Base-by-base conservation (phyloP, 1,140 invertebrate genomes). In the Diabrotica virgifera region DNA sequence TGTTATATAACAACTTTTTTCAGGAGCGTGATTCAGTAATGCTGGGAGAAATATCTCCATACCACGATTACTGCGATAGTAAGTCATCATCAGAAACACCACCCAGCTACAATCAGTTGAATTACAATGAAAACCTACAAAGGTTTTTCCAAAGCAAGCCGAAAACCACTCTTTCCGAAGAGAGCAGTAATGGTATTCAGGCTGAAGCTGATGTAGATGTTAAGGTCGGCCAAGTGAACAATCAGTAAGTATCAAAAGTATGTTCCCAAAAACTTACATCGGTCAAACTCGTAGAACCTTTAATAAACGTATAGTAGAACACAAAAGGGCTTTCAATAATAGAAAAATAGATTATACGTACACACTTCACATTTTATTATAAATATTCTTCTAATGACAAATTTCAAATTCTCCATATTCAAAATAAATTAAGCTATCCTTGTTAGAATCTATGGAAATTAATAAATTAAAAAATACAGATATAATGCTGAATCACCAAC, bases 71-170 rank as follows among this genome's bases (percentile, higher is more conserved):
- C 76, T 87, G 84, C 75, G 90, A 91, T 76, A 91, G 90, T 74
- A 92, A 91, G 78, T 90, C 89, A 5, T 92, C 90, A 13, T 89
- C 87, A 0, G 91, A 91, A 73, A 92, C 91, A 14, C 90, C 89
- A 36, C 86, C 90, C 5, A 93, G 90, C 72, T 94, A 94, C 80
- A 92, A 89, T 75, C 90, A 94, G 74, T 82, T 94, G 6, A 94
- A 94, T 80, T 94, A 93, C 76, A 91, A 91, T 74, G 91, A 94
- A 75, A 95, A 90, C 72, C 85, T 95, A 51, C 85, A 91, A 77
- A 85, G 91, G 70, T 94, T 93, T 78, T 94, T 94, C 80, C 87
- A 90, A 73, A 93, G 91, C 77, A 88, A 92, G 72, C 88, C 90
- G 4, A 85, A 87, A 66, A 87, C 85, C 3, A 84, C 82, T 2